phyloP scores from a whole-genome alignment of 2,113 vertebrate species.

The Nycticebus coucang region DNA sequence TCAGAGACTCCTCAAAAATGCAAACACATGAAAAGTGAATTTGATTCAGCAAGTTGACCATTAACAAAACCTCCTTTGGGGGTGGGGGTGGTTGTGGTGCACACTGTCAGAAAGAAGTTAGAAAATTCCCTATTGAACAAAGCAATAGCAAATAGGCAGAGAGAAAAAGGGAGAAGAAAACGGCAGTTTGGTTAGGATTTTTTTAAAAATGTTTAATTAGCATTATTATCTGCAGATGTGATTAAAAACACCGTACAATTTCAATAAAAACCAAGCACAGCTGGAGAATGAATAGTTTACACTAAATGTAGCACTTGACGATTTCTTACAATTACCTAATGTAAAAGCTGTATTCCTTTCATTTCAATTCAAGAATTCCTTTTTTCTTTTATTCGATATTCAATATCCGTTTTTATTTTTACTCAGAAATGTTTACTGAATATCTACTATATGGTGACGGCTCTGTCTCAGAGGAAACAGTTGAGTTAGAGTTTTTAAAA shows the following conservation, averaged over 20 bases:
- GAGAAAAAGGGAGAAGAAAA: slow-evolving; percentile 3
- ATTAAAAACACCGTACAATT: neutral
- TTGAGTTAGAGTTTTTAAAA: neutral
- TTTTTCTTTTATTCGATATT: slow-evolving; percentile 8
- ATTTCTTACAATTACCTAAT: slow-evolving; percentile 22
- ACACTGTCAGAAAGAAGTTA: slow-evolving; percentile 23
- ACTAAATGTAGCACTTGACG: neutral
- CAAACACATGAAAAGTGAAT: slow-evolving; percentile 49
- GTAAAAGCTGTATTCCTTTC: slow-evolving; percentile 1
- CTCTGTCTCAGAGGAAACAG: neutral
- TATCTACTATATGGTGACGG: neutral
- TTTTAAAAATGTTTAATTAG: neutral
- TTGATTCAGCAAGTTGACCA: slow-evolving; percentile 54
- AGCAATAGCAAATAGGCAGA: slow-evolving; percentile 21
- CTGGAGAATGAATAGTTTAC: neutral
- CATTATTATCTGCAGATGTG: neutral
- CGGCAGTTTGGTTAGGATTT: neutral
- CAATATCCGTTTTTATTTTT: slow-evolving; percentile 53
- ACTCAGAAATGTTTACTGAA: slow-evolving; percentile 8
- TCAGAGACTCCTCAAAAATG: slow-evolving; percentile 56
- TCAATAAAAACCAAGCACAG: neutral
- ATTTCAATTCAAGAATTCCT: slow-evolving; percentile 22
- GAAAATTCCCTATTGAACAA: slow-evolving; percentile 12
- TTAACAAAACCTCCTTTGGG: slow-evolving; percentile 11
- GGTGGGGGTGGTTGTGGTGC: too few species aligned